phyloP scores from a whole-genome alignment of 35 echinoderm and acorn worm species.

The Apostichopus japonicus region DNA sequence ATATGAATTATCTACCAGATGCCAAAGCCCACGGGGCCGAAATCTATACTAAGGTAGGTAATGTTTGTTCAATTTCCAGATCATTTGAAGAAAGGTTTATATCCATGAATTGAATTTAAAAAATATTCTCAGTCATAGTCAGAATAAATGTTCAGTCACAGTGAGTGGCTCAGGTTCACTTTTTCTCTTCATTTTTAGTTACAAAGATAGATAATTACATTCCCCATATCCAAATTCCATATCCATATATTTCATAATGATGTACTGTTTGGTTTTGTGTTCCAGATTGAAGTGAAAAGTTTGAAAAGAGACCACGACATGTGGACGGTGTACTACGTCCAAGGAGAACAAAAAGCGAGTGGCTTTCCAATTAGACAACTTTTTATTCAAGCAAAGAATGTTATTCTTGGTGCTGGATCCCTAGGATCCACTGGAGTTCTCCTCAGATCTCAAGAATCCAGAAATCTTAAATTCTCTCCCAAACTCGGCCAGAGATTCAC shows the following conservation, averaged over 20 bases:
- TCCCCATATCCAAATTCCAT: no score
- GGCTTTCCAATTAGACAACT: constrained; percentile 50
- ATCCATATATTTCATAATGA: no score
- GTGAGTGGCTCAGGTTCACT: no score
- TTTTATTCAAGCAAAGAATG: constrained; percentile 50
- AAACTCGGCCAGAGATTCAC: constrained; percentile 62
- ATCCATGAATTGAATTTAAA: not conserved
- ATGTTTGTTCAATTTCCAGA: not conserved
- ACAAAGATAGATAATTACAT: no score
- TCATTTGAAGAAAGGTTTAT: not conserved
- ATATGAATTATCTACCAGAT: constrained; percentile 83
- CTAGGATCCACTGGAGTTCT: constrained; percentile 67
- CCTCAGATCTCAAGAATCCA: constrained; percentile 33
- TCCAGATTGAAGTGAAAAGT: constrained; percentile 43
- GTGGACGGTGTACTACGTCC: constrained; percentile 43
- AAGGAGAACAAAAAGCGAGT: constrained; percentile 2
- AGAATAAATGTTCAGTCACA: no score
- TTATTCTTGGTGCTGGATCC: constrained; percentile 66
- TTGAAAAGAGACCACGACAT: constrained; percentile 22
- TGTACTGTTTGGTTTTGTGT: not conserved
- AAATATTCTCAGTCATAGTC: not conserved
- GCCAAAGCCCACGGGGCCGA: constrained; percentile 71
- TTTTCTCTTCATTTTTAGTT: no score
- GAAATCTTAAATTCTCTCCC: constrained; percentile 15
- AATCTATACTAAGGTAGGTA: constrained; percentile 74